phyloP scores from a whole-genome alignment of 1,140 invertebrate species.

The Brachionus rubens region DNA sequence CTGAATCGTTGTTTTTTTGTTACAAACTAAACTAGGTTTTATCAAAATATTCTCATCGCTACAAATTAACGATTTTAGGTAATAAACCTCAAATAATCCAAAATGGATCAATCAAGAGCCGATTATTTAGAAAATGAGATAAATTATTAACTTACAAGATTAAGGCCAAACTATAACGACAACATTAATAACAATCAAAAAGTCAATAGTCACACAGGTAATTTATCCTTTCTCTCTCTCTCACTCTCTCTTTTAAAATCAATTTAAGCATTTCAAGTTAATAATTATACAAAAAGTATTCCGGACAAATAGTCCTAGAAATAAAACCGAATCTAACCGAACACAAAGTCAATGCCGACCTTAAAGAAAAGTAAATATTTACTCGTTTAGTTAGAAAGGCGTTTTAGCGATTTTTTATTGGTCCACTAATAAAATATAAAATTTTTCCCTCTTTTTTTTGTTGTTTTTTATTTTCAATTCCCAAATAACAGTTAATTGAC shows the following conservation, averaged over 20 bases:
- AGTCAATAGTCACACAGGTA: constrained; percentile 36
- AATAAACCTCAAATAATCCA: too few relatives aligned
- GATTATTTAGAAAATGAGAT: constrained; percentile 36
- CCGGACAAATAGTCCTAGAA: constrained; percentile 14
- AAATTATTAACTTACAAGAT: constrained; percentile 35
- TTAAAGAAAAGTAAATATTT: constrained; percentile 17
- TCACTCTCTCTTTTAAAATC: neutral
- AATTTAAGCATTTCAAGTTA: neutral
- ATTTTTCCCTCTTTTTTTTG: neutral
- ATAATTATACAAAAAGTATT: constrained; percentile 14
- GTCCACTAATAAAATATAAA: constrained; percentile 14
- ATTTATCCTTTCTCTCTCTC: neutral
- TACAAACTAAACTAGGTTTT: too few relatives aligned
- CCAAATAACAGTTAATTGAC: constrained; percentile 15
- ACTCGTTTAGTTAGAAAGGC: neutral
- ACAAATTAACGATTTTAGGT: too few relatives aligned
- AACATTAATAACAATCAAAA: neutral
- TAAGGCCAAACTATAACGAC: constrained; percentile 2
- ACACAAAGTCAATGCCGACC: neutral
- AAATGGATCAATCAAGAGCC: neutral
- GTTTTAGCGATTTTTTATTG: constrained; percentile 7
- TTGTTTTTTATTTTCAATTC: too few relatives aligned
- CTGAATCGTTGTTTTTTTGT: too few relatives aligned
- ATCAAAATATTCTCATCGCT: too few relatives aligned
- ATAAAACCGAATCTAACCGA: neutral